Base-by-base conservation (phyloP, 1,140 invertebrate genomes). In the Geopemphigus sp. region DNA sequence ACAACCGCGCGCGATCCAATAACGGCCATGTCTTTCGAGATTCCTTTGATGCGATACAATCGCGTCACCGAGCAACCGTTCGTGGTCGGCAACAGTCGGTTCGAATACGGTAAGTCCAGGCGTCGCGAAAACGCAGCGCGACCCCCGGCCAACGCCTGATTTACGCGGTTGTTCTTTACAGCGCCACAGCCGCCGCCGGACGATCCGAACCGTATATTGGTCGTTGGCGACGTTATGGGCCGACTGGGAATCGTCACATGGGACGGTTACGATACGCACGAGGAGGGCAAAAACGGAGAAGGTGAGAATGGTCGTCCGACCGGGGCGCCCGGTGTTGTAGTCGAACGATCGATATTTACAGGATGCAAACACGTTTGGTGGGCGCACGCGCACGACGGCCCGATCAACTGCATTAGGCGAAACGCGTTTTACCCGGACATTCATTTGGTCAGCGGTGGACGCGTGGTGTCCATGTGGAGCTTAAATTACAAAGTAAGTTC, bases 321-420 rank as follows among this genome's bases (percentile, higher is more conserved):
- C 26, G 19, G 10, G 8, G 32, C 47, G 14, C n/a, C n/a, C n/a
- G n/a, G 14, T 22, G 6, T 11, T 5, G 11, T 8, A 6, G 12
- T 4, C 32, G 26, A 68, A 5, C 0, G n/a, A 15, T 68, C 17
- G 17, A 19, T 50, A 68, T 29, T 72, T 59, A 22, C n/a, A 78
- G 74, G 29, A 24, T 45, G 57, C 24, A 78, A 78, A 78, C n/a
- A 59, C 24, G 63, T 78, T n/a, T 78, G 74, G 74, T 78, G 74
- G 74, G 57, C 24, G 50, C 22, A 63, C 6, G 45, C 61, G 14
- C 74, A 78, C 15, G 57, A 63, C 19, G 74, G 74, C 14, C 74
- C 74, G 5, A 78, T 78, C 11, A 78, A 61, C 24, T 29, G 57
- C 39, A 78, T 78, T 5, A 63, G 29, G 17, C 63, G 74, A 78